Conservation (phyloP, 37 sponge, comb jelly and placozoan genomes). For the Hexactinellida sp. region DNA sequence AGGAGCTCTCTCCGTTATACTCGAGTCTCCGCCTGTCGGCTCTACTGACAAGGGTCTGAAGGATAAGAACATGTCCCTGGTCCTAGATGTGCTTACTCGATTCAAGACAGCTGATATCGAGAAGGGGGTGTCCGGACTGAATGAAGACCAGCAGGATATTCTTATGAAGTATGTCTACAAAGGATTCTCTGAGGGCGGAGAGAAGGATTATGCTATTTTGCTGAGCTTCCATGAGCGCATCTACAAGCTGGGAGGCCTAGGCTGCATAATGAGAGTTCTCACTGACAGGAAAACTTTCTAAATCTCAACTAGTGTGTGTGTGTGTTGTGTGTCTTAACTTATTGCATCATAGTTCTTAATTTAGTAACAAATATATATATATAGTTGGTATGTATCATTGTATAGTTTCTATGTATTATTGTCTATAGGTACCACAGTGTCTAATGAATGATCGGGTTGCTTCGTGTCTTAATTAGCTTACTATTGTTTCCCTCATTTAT, state of each 20-base stretch:
- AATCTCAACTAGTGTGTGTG: neutral
- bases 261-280: constrained; percentile 84
- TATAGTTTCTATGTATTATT: too few species aligned
- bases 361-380: neutral
- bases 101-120: constrained; percentile 72
- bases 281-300: constrained; percentile 80
- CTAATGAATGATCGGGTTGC: too few species aligned
- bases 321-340: constrained; percentile 20
- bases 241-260: constrained; percentile 46
- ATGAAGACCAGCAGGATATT: constrained; percentile 53
- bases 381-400: too few species aligned
- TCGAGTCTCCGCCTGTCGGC: constrained; percentile 60
- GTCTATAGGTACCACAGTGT: too few species aligned
- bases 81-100: constrained; percentile 75
- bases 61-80: constrained; percentile 63
- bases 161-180: constrained; percentile 96
- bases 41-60: constrained; percentile 54
- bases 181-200: constrained; percentile 85
- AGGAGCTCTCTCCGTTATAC: constrained; percentile 65
- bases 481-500: too few species aligned
- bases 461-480: too few species aligned
- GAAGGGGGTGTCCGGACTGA: constrained; percentile 53
- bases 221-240: constrained; percentile 93
- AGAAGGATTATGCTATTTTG: constrained; percentile 79
- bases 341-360: neutral